Conservation (phyloP, 2,113 vertebrate species). For the Gopherus flavomarginatus region DNA sequence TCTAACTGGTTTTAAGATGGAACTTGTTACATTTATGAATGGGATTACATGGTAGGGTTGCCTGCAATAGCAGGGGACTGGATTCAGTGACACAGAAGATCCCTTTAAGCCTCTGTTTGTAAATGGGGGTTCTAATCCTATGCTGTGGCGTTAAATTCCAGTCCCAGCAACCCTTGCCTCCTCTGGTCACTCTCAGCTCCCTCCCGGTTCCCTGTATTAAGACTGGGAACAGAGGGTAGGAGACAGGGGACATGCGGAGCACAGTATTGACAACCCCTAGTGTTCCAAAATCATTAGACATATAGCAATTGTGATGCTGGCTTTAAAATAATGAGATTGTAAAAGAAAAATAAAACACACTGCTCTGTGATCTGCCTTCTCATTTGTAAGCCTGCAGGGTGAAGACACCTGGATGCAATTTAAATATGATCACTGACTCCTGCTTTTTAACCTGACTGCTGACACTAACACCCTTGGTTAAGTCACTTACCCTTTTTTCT, state of each 20-base stretch:
- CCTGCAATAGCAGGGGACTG: background rate
- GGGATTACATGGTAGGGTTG: background rate
- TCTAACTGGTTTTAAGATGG: background rate
- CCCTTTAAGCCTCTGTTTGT: background rate
- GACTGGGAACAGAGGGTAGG: background rate
- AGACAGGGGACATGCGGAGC: background rate
- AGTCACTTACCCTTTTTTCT: rapidly evolving
- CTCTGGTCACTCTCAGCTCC: background rate
- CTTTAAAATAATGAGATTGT: background rate
- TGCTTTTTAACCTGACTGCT: background rate
- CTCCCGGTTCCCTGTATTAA: background rate
- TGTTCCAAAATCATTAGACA: background rate
- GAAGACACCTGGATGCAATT: background rate
- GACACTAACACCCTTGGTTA: background rate
- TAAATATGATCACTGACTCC: background rate
- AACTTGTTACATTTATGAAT: background rate
- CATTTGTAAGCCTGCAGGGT: background rate
- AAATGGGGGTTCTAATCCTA: background rate
- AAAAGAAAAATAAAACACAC: background rate
- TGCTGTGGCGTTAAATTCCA: background rate
- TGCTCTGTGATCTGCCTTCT: background rate
- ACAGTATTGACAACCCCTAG: rapidly evolving
- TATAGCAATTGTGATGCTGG: background rate
- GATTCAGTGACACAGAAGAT: background rate
- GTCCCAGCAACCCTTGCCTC: background rate